Conservation (phyloP, 2,797 vertebrate species). For the Calcarius lapponicus region DNA sequence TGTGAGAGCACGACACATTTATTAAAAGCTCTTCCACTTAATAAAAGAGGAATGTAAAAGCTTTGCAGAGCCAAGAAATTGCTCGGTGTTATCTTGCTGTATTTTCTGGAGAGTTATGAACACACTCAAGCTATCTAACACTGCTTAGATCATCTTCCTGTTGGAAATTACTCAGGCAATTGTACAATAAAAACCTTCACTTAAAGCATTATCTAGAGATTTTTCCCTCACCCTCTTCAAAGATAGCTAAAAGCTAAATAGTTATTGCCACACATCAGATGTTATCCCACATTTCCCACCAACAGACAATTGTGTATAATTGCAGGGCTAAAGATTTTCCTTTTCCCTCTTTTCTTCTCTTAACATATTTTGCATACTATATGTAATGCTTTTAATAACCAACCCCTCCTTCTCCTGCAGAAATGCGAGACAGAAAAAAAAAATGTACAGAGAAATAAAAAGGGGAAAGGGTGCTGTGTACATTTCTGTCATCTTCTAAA, state of each 20-base stretch:
- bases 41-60: conserved; percentile 2
- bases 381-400: conserved; percentile 59
- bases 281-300: conserved; percentile 22
- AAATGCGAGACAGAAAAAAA: background rate
- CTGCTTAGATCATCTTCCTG: conserved; percentile 33
- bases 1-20: background rate
- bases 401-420: conserved; percentile 13
- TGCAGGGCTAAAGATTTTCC: conserved; percentile 37
- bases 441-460: conserved; percentile 66
- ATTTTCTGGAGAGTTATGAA: conserved; percentile 38
- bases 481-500: conserved; percentile 68
- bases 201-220: conserved; percentile 13
- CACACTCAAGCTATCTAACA: conserved; percentile 1
- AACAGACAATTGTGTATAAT: background rate
- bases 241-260: conserved; percentile 50
- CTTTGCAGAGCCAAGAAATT: background rate
- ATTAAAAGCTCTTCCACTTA: conserved; percentile 16
- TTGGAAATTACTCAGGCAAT: conserved; percentile 38
- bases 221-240: conserved; percentile 31
- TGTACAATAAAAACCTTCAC: conserved; percentile 33
- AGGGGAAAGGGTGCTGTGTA: conserved; percentile 37
- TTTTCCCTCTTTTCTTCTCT: conserved; percentile 26
- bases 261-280: conserved; percentile 29
- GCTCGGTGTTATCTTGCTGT: background rate
- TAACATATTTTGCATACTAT: conserved; percentile 64